Base-by-base conservation (phyloP, 2,888 invertebrate species). In the Himalopsyche anomala region DNA sequence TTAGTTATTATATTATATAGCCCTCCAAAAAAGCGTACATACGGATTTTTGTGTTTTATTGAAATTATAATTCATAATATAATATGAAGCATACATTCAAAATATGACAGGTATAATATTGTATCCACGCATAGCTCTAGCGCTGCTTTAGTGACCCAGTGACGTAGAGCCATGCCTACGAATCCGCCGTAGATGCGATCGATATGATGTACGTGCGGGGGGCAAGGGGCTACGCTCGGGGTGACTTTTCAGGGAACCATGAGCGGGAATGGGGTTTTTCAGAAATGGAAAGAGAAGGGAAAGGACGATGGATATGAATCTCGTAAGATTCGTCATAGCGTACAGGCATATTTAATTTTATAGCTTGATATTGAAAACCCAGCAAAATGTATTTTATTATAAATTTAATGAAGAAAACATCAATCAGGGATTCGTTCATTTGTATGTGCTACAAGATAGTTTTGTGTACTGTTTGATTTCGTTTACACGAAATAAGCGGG, bases 91-190 rank as follows among this genome's bases (percentile, higher is more conserved):
- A 19, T 11, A 28, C 62, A 19, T 62, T 19, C 11, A 19, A 62
- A 62, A 62, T 62, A 62, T 62, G 19, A 62, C 62, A 1, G 62
- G 6, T 19, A 15, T 5, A 51, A 15, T 51, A 51, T 19, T 62
- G 62, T 19, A 62, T 62, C 62, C 62, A 19, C 62, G 62, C 62
- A 19, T 62, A 62, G 62, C 62, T 19, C 19, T 56, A 62, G 62
- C 62, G 28, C 8, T 62, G 62, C 11, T 62, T 62, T 62, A 62
- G 19, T 62, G 62, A 62, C 62, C 62, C 62, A 62, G 62, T 62
- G 62, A 62, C 62, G 62, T 62, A 62, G 62, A 62, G 62, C 19
- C 62, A n/a, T 62, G 62, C 62, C 62, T 62, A 62, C 62, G 62
- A 62, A 62, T 62, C 62, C 62, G 62, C 62, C 62, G 62, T 62